Conservation (phyloP, 2,797 vertebrate species). For the Rhyacichthys aspro region DNA sequence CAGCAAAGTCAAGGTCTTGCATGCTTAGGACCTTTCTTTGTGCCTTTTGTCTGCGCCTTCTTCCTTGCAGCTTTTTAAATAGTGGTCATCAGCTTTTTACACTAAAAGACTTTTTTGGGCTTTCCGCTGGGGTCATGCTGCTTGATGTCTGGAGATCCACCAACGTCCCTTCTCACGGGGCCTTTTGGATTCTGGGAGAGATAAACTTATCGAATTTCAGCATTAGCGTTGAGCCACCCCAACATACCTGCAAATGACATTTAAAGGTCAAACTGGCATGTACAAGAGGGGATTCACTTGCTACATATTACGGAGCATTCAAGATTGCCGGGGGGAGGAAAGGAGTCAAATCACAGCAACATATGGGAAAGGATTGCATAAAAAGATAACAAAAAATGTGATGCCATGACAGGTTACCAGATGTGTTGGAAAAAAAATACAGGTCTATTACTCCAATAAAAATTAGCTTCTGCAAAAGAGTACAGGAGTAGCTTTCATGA, state of each 20-base stretch:
- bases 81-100: slow-evolving; percentile 39
- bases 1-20: slow-evolving; percentile 67
- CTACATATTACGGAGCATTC: slow-evolving; percentile 40
- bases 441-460: no score
- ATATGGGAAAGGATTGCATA: slow-evolving; percentile 14
- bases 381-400: slow-evolving; percentile 21
- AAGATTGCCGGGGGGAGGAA: slow-evolving; percentile 29
- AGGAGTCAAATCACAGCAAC: slow-evolving; percentile 39
- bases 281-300: slow-evolving; percentile 39
- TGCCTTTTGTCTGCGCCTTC: slow-evolving; percentile 26
- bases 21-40: slow-evolving; percentile 45
- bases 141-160: slow-evolving; percentile 26
- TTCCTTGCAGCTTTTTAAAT: slow-evolving; percentile 28
- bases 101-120: slow-evolving; percentile 37
- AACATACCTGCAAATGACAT: slow-evolving; percentile 71
- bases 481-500: not conserved
- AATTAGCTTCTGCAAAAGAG: not conserved
- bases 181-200: slow-evolving; percentile 49
- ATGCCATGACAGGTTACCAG: not conserved
- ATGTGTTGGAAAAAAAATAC: no score
- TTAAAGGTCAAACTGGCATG: slow-evolving; percentile 75
- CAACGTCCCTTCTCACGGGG: slow-evolving; percentile 28
- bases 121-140: slow-evolving; percentile 30
- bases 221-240: slow-evolving; percentile 53
- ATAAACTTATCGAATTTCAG: slow-evolving; percentile 70